These are phyloP conservation scores for Barypeithes pellucidus DNA, from an alignment of 2,888 invertebrate genomes.

Conservation along the genomic window DNA sequence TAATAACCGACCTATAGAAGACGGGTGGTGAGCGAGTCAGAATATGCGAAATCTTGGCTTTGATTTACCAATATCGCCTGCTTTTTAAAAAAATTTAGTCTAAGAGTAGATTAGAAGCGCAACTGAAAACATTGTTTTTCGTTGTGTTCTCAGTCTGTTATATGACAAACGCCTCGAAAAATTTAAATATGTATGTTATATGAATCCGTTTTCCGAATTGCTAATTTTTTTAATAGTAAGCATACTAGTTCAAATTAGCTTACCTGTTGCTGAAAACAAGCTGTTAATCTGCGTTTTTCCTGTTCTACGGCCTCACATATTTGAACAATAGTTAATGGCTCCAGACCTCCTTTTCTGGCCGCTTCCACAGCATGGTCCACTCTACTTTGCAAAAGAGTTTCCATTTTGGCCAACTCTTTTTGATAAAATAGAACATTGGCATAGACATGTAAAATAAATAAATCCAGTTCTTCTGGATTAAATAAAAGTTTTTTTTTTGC, in stretches of 20 bases:
- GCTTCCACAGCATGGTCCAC: constrained; percentile 78
- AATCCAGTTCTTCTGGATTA: constrained; percentile 80
- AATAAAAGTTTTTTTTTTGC: constrained; percentile 77
- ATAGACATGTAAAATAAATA: constrained; percentile 86
- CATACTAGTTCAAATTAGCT: no score
- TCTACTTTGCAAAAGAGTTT: constrained; percentile 77
- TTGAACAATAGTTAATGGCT: constrained; percentile 71
- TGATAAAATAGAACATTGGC: constrained; percentile 84
- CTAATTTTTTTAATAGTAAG: background rate
- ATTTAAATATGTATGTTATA: no score
- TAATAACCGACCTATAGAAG: no score
- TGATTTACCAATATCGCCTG: no score
- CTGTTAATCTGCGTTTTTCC: constrained; percentile 78
- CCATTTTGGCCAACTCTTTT: constrained; percentile 82
- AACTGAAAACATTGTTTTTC: no score
- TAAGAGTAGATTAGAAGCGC: no score
- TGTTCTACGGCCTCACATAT: constrained; percentile 81
- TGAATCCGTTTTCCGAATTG: no score
- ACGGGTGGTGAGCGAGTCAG: no score
- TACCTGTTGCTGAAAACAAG: constrained; percentile 83
- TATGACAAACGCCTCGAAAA: no score
- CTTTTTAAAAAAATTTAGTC: no score
- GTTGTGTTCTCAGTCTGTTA: no score
- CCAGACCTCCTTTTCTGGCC: constrained; percentile 72
- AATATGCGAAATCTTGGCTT: no score